Base-by-base conservation (phyloP, 2,113 vertebrate genomes). In the Dicrurus megarhynchus region DNA sequence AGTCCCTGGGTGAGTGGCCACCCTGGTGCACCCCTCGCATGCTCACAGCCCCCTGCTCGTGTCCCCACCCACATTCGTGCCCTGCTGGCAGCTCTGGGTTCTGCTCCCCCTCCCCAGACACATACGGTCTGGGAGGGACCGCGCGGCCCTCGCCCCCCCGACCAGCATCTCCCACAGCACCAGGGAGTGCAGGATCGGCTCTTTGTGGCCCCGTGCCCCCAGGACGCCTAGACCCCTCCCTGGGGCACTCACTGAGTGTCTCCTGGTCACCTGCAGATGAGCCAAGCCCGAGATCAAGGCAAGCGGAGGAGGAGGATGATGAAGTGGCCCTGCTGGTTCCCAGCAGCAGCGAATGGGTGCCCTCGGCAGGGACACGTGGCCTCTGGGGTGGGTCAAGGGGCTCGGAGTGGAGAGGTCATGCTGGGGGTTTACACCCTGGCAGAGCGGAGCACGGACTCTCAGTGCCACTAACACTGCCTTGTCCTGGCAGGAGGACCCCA, bases 401-500 rank as follows among this genome's bases (percentile, higher is more conserved):
- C 30, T 21, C 2, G 15, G 85, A 47, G 10, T 22, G 27, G 37
- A 27, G 5, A 16, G 23, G 9, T 23, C 9, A 14, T 56, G 24
- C n/a, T 26, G 46, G 16, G 44, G 11, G 7, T 46, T 47, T 47
- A 44, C 49, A 41, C 35, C 27, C 70, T 16, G 11, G 23, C 47
- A 73, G 55, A 64, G 41, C 28, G 0, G 1, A 46, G 27, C 20
- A 2, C 0, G 1, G 24, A 47, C 4, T 46, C 17, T 37, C 59
- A 7, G 39, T 7, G 5, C 33, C 30, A 9, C 33, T 39, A 82
- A 75, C 24, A 16, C 24, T 9, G 4, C 20, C 47, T 59, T 73
- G 28, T 63, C 21, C 42, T 17, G 47, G 60, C 90, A 98, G 98
- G 96, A 53, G 79, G 87, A 26, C 95, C 89, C 94, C 98, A 23